Evolutionary conservation across 1,140 invertebrate species (phyloP), one percentile per base, ranked within the genome.

Genomic region (Arctopsyche grandis): DNA sequence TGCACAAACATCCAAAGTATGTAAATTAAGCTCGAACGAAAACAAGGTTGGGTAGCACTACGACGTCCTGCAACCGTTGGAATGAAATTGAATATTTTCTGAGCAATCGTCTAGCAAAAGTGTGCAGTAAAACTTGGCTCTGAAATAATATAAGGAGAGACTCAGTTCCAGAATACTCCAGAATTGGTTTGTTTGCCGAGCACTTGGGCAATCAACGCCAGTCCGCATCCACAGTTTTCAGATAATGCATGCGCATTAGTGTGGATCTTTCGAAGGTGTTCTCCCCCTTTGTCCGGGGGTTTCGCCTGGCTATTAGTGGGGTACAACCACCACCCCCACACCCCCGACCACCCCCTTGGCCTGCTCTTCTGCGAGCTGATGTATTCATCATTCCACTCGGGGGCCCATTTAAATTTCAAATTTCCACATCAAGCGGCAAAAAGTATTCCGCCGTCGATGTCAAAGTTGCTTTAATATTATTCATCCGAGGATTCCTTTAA

Each of bases 401-500:
- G 58, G 74, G 56, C 16, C 38, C 44, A 82, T 82, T 82, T 82
- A 82, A 79, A 82, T 79, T 82, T 82, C 78, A 78, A 80, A 82
- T 79, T 82, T 82, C 22, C 78, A 78, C 78, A 79, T 73, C 74
- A 75, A 79, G 78, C 78, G 75, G 75, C 60, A 82, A 82, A 81
- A 82, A 82, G 78, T 82, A 79, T 82, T 78, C 78, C 46, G 70
- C 60, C 46, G 66, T 22, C 74, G 70, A 77, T 79, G 81, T 82
- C 81, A 80, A 82, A 78, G 78, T 82, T 82, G 80, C 69, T 76
- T 77, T 79, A 79, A 82, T 82, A 79, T 79, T 82, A 82, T 82
- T 79, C 81, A 82, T 82, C 70, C 73, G 81, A 79, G 75, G 69
- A 82, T 82, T 79, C 81, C 75, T 79, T 80, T 75, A 82, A 75